Conservation (phyloP, 2,113 vertebrate species). For the Xenus cinereus region DNA sequence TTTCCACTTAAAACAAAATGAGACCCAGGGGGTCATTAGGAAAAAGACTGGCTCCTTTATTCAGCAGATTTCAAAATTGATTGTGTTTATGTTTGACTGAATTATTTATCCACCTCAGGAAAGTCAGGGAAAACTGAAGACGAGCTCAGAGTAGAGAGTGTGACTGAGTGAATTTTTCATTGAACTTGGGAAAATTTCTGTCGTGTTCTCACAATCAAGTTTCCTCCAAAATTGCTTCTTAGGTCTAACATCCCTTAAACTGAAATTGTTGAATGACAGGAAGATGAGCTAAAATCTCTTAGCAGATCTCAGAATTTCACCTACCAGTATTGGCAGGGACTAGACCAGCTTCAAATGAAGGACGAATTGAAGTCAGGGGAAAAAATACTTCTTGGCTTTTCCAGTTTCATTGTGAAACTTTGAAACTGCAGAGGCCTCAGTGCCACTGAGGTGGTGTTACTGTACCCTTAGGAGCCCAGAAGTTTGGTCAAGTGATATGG, state of each 20-base stretch:
- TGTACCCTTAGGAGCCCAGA: not conserved
- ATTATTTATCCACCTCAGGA: conserved; percentile 17
- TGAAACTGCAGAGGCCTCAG: not conserved
- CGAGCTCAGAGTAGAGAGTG: not conserved
- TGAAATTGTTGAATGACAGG: not conserved
- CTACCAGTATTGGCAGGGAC: not conserved
- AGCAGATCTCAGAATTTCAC: not conserved
- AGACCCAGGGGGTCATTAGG: not conserved
- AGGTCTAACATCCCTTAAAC: not conserved
- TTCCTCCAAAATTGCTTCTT: not conserved
- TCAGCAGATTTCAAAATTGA: not conserved
- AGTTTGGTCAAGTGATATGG: not conserved
- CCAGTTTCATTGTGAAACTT: not conserved
- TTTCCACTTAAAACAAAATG: not conserved
- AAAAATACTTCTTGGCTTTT: not conserved
- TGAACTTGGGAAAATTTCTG: not conserved
- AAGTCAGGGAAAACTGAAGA: not conserved
- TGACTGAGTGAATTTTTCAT: not conserved
- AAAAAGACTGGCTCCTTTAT: not conserved
- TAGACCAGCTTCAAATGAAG: not conserved
- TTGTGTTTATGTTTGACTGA: not conserved
- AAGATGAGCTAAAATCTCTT: not conserved
- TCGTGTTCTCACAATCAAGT: not conserved
- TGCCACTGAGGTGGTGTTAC: not conserved
- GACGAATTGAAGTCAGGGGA: not conserved